Base-by-base conservation (phyloP, 2,113 vertebrate species). In the Pangasianodon gigas region DNA sequence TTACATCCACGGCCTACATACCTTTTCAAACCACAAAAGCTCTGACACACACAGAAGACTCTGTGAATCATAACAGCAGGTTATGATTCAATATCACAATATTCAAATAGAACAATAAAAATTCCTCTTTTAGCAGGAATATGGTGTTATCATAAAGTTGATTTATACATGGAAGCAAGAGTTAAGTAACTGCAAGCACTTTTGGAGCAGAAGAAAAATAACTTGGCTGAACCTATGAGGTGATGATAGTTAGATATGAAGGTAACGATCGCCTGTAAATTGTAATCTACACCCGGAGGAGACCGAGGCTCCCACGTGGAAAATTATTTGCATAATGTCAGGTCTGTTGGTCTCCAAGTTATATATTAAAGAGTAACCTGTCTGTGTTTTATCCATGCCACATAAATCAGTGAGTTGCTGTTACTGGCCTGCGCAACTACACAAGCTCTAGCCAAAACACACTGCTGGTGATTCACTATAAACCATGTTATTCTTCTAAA, bases 401-500 rank as follows among this genome's bases (percentile, higher is more conserved):
- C 84, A 54, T 88, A 90, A 84, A 92, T 92, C 87, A 89, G 62
- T 32, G 46, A 88, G 67, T 52, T 90, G 89, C 67, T 92, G 87
- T 80, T 90, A 75, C 56, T 87, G 51, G 87, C 83, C 75, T 71
- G 18, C 44, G 37, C 52, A 81, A 54, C 48, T 75, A 81, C 77
- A 84, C 16, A 37, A 7, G 37, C 52, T 26, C 56, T 19, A 89
- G 89, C 85, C 87, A 87, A 91, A 92, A 87, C 80, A 84, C 74
- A 89, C 85, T 80, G 26, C 89, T 85, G 69, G 60, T 89, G 89
- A 90, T 67, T 90, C 84, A 90, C 87, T 79, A 86, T 71, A 90
- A 84, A 90, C 67, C 60, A 84, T 75, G 77, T 88, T 89, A 89
- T 67, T 91, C 87, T 89, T 91, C 87, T 91, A 84, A 91, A 91